phyloP scores from a whole-genome alignment of 2,888 invertebrate species.

The Teinopalpus imperialis region DNA sequence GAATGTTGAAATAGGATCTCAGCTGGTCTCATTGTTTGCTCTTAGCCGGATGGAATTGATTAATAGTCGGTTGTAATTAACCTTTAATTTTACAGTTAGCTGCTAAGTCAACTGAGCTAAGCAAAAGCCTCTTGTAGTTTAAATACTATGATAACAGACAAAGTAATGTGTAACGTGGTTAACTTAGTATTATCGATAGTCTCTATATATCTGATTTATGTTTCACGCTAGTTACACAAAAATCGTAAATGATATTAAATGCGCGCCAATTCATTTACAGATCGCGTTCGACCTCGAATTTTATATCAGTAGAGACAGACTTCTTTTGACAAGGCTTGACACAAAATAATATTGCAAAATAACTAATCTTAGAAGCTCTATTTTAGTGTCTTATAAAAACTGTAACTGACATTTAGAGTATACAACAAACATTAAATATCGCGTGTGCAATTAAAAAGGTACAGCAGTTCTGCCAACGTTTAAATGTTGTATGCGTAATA shows the following conservation, averaged over 20 bases:
- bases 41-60: constrained; percentile 53
- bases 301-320: constrained; percentile 50
- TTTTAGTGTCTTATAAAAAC: constrained; percentile 3
- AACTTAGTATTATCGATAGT: no score
- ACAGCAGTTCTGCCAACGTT: background rate
- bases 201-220: no score
- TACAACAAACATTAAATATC: no score
- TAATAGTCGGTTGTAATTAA: constrained; percentile 42
- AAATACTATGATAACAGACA: no score
- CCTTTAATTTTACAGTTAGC: constrained; percentile 37
- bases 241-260: constrained; percentile 10
- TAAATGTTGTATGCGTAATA: no score
- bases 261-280: constrained; percentile 38
- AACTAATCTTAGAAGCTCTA: background rate
- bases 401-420: no score
- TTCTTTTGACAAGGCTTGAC: constrained; percentile 39
- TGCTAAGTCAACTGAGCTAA: no score
- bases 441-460: no score
- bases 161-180: no score
- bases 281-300: constrained; percentile 50
- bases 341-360: constrained; percentile 25
- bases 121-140: no score
- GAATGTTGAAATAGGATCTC: constrained; percentile 49
- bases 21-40: constrained; percentile 46
- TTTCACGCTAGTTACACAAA: no score